Conservation (phyloP, 2,888 invertebrate species). For the Halictus ligatus region DNA sequence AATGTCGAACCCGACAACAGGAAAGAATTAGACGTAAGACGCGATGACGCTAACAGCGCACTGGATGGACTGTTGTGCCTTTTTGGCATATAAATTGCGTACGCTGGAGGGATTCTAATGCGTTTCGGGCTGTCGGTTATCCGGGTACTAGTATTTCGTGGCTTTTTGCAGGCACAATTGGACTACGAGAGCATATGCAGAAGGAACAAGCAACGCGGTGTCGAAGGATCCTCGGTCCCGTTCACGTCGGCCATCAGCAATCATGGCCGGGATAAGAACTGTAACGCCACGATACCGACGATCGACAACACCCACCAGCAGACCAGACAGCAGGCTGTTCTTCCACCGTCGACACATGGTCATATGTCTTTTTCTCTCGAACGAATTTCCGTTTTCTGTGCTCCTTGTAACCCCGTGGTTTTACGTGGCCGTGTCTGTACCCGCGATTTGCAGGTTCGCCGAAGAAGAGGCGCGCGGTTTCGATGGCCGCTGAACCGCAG, state of each 20-base stretch:
- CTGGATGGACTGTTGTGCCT: not conserved
- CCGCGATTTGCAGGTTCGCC: constrained; percentile 81
- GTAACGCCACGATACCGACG: constrained; percentile 87
- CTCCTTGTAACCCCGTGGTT: no score
- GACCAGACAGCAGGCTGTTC: constrained; percentile 76
- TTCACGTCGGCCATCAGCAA: constrained; percentile 80
- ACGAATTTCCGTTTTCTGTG: not conserved
- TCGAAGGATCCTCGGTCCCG: constrained; percentile 79
- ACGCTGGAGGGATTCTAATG: not conserved
- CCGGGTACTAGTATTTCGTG: not conserved
- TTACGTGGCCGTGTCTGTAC: not conserved
- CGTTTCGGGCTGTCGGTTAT: not conserved
- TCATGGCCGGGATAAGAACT: constrained; percentile 87
- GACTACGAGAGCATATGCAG: constrained; percentile 87
- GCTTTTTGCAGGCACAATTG: constrained; percentile 85
- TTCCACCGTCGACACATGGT: constrained; percentile 79
- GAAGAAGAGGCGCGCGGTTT: constrained; percentile 84
- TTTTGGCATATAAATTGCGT: no score
- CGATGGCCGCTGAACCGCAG: constrained; percentile 84
- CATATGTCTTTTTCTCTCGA: not conserved
- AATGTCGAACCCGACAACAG: constrained; percentile 89
- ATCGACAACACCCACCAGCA: constrained; percentile 81
- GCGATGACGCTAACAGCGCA: not conserved
- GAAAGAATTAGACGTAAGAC: constrained; percentile 84
- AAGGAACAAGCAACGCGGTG: constrained; percentile 87